A percentile compares a stretch with the other conserved stretches of the same genome.
Conservation (phyloP, 2,888 invertebrate genomes). For the Erebia ligea region DNA sequence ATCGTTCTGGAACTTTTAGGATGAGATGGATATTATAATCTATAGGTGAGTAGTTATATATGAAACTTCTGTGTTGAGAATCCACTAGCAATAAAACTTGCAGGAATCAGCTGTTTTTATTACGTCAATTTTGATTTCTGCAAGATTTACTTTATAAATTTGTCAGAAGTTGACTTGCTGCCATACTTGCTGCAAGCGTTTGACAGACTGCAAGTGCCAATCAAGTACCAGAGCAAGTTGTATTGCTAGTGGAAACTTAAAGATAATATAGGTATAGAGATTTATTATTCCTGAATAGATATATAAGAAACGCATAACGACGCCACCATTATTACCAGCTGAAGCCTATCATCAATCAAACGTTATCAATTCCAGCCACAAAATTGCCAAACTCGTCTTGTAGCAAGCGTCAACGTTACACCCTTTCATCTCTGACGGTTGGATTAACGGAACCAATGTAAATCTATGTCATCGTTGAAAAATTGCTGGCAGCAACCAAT, state of each 20-base stretch:
- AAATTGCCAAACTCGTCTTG: constrained; percentile 66
- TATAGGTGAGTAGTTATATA: too few relatives aligned
- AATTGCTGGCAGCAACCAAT: neutral
- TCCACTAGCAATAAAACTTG: too few relatives aligned
- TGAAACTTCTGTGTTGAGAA: too few relatives aligned
- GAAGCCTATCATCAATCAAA: constrained; percentile 66
- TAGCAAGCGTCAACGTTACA: constrained; percentile 57
- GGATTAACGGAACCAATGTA: neutral
- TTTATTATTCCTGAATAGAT: neutral
- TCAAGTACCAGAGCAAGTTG: too few relatives aligned
- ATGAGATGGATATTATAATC: too few relatives aligned
- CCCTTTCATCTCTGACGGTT: constrained; percentile 48
- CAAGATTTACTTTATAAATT: too few relatives aligned
- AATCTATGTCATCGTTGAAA: neutral
- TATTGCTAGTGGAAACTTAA: too few relatives aligned
- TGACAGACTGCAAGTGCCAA: too few relatives aligned
- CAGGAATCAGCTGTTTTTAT: too few relatives aligned
- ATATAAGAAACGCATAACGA: constrained; percentile 2
- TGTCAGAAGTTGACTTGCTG: too few relatives aligned
- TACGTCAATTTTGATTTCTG: too few relatives aligned
- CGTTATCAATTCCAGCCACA: constrained; percentile 71
- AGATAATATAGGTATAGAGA: neutral
- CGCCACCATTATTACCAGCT: constrained; percentile 1
- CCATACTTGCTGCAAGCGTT: too few relatives aligned
- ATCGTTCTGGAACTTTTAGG: neutral